Conservation (phyloP, 2,888 invertebrate species). For the Chrysolina oricalcia region DNA sequence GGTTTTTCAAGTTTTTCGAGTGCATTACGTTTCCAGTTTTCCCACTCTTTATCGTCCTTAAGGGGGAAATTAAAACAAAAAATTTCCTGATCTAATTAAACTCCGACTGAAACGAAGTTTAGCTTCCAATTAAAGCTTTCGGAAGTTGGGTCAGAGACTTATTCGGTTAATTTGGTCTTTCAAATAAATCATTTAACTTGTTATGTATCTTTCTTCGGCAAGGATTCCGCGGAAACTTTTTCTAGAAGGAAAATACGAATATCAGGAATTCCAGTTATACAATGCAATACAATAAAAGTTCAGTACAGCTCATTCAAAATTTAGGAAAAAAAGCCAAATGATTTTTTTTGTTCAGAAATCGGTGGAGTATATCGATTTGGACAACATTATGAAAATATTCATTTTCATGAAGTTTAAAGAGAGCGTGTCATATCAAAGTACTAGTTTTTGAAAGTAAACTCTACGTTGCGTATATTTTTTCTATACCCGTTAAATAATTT, state of each 20-base stretch:
- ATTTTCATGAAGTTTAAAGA: too few relatives aligned
- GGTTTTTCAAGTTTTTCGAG: constrained; percentile 56
- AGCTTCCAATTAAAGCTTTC: constrained; percentile 25
- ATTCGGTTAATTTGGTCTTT: constrained; percentile 20
- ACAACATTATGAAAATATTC: too few relatives aligned
- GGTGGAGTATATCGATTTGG: too few relatives aligned
- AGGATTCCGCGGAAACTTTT: background rate
- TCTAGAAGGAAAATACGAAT: background rate
- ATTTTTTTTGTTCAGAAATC: too few relatives aligned
- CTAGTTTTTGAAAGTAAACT: too few relatives aligned
- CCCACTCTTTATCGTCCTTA: constrained; percentile 31
- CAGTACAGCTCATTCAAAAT: too few relatives aligned
- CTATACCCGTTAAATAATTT: too few relatives aligned
- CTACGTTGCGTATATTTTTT: too few relatives aligned
- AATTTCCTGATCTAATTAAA: constrained; percentile 28
- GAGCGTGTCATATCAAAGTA: too few relatives aligned
- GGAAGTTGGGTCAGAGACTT: constrained; percentile 25
- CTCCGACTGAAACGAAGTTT: constrained; percentile 23
- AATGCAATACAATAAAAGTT: too few relatives aligned
- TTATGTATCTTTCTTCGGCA: constrained; percentile 19
- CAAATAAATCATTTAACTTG: constrained; percentile 20
- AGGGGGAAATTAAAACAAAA: constrained; percentile 34
- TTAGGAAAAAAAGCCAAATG: too few relatives aligned
- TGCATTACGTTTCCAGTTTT: constrained; percentile 31
- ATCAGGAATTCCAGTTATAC: background rate